Evolutionary conservation across 2,797 vertebrate species (phyloP), one percentile per base, ranked within the genome.

Genomic region (Cottoperca gobio): DNA sequence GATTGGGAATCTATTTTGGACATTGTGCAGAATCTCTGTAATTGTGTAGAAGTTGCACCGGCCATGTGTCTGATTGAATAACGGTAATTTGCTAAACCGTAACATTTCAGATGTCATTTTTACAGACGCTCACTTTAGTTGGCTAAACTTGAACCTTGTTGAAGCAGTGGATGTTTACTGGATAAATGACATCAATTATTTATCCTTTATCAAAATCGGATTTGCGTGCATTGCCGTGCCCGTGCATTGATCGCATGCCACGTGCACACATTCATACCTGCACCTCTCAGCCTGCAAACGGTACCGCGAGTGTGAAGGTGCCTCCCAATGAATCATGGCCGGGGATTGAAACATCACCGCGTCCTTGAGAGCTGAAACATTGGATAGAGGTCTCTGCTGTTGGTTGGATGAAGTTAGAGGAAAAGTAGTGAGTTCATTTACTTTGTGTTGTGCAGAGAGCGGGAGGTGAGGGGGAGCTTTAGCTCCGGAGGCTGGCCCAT

Each of bases 341-440:
- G 6, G 54, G 57, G 57, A 70, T 77, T 80, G 78, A 84, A 85
- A 72, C 76, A 76, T 77, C 55, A 23, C 58, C 8, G 60, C 76
- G 63, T 84, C 90, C 90, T 93, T 92, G 89, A 78, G 45, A 76
- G 64, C 57, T 88, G 83, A 91, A 84, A 83, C 76, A 86, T 61
- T 63, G 65, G 69, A 71, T 60, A 52, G 60, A 78, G 79, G 72
- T 74, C 76, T 79, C 24, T 39, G 76, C 61, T 64, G 69, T 81
- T 87, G 87, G 85, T 88, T 91, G 88, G 91, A 89, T 87, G 85
- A 89, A 90, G 89, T 90, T 91, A 40, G 86, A 84, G 84, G 82
- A 86, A 84, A 91, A 91, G 87, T 87, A 88, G 85, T 40, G 87
- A 86, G 70, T 87, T 91, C 89, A 90, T 93, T 93, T 92, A 92